Evolutionary conservation across 2,797 vertebrate genomes (phyloP).

Genomic region (Gorsachius magnificus): DNA sequence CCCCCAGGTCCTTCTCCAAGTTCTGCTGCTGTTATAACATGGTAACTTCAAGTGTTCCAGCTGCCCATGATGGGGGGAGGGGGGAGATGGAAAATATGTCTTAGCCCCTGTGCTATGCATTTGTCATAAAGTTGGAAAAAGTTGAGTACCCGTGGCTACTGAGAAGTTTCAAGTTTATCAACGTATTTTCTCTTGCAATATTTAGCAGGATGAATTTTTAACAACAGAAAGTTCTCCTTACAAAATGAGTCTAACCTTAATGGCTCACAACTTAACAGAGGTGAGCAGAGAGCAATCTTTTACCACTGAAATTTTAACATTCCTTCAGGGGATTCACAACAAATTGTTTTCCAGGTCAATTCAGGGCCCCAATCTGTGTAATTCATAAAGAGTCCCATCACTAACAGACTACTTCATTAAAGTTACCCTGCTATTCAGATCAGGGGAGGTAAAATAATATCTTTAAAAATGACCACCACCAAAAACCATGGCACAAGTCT

Average conservation of each 20-base stretch:
- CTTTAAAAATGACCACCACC: background rate
- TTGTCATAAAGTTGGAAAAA: background rate
- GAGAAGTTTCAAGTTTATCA: background rate
- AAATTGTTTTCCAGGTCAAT: conserved; percentile 35
- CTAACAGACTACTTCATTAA: conserved; percentile 5
- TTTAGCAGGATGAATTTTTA: conserved; percentile 50
- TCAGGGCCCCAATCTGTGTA: background rate
- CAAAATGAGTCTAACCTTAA: background rate
- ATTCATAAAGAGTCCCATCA: background rate
- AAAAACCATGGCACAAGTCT: background rate
- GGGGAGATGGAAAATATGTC: background rate
- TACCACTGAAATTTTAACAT: conserved; percentile 29
- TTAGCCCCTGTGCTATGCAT: background rate
- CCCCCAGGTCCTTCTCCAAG: background rate
- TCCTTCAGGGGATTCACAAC: background rate
- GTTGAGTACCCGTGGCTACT: background rate
- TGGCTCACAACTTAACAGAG: background rate
- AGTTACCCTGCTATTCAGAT: background rate
- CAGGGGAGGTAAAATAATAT: background rate
- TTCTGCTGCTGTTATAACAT: background rate
- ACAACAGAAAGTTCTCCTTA: background rate
- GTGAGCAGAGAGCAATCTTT: conserved; percentile 18
- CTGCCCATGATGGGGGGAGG: background rate
- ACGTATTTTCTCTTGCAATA: conserved; percentile 7
- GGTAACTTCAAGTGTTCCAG: background rate